Conservation (phyloP, 2,888 invertebrate species). For the Melinopterus prodromus region DNA sequence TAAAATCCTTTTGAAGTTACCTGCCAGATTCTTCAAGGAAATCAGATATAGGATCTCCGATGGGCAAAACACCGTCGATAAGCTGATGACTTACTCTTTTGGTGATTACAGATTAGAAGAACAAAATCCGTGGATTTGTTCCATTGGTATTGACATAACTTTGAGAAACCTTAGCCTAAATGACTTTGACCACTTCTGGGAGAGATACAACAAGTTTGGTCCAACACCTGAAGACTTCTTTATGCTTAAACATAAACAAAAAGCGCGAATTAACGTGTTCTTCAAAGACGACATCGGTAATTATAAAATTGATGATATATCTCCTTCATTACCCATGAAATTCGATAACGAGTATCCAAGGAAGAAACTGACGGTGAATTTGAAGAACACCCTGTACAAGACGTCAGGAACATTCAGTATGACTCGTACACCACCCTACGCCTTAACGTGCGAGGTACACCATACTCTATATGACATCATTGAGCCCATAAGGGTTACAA, state of each 20-base stretch:
- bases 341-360: background rate
- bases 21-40: background rate
- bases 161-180: background rate
- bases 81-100: background rate
- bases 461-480: background rate
- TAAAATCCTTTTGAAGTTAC: background rate
- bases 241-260: background rate
- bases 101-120: background rate
- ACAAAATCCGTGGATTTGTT: background rate
- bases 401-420: background rate
- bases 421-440: background rate
- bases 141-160: background rate
- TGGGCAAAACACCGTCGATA: background rate
- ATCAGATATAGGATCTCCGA: background rate
- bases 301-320: background rate
- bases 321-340: background rate
- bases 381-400: background rate
- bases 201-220: background rate
- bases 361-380: background rate
- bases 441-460: background rate
- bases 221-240: background rate
- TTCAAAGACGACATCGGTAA: background rate
- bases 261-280: background rate
- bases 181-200: background rate
- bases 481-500: background rate